A percentile compares a stretch with the other conserved stretches of the same genome.
Evolutionary conservation across 1,140 invertebrate species (phyloP).

Genomic region (Paracyclopina nana): DNA sequence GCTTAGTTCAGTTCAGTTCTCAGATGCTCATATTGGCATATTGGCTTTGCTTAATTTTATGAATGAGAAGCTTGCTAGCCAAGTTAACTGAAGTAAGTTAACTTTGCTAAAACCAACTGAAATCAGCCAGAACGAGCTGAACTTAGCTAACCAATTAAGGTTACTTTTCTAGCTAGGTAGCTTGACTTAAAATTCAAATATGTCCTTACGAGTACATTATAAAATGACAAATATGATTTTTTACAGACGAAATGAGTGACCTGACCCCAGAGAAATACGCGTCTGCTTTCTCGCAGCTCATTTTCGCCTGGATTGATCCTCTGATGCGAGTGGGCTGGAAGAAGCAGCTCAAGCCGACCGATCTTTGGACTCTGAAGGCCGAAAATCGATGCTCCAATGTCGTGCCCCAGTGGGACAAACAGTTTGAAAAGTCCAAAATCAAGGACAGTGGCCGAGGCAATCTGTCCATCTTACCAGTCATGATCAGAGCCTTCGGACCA

Average conservation of each 20-base stretch:
- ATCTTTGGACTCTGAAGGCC: conserved; percentile 72
- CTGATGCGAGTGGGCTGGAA: conserved; percentile 60
- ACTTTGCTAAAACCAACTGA: no score
- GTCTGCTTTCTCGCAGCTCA: conserved; percentile 66
- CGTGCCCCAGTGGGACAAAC: conserved; percentile 59
- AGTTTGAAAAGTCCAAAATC: conserved; percentile 40
- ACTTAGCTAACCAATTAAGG: no score
- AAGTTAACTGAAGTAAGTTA: no score
- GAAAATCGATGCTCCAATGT: conserved; percentile 56
- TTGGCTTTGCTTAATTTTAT: no score
- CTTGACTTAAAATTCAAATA: no score
- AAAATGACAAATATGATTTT: no score
- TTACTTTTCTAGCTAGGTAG: no score
- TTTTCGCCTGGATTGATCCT: conserved; percentile 76
- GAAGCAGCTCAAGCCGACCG: conserved; percentile 49
- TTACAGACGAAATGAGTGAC: neutral
- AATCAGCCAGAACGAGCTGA: no score
- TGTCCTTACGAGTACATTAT: no score
- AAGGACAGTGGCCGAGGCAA: neutral
- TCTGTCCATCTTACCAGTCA: neutral
- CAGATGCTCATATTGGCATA: no score
- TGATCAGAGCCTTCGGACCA: conserved; percentile 5
- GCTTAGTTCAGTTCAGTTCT: no score
- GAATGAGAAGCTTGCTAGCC: no score
- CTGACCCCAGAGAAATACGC: conserved; percentile 24